Evolutionary conservation across 2,797 vertebrate genomes (phyloP).

Genomic region (Thunnus albacares): DNA sequence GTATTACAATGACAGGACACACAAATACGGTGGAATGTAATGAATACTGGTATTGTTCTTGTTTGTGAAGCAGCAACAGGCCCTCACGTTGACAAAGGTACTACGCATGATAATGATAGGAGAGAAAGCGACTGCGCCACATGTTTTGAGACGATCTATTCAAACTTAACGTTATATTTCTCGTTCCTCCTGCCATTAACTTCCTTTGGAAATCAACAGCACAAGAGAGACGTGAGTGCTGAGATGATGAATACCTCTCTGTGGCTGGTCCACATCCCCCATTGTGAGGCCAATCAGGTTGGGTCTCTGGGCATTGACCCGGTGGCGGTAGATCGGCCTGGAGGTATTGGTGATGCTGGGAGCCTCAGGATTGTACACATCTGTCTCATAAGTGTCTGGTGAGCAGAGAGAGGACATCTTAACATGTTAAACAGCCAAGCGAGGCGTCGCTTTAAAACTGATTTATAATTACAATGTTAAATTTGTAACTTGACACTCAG

Average conservation of each 20-base stretch:
- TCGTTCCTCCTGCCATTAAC: background rate
- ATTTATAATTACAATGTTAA: background rate
- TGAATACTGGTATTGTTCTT: background rate
- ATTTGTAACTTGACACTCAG: background rate
- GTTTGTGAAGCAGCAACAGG: background rate
- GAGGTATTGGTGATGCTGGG: slow-evolving; percentile 96
- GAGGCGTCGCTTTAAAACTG: background rate
- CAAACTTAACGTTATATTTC: background rate
- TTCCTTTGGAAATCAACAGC: too few species aligned
- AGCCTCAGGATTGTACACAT: slow-evolving; percentile 98
- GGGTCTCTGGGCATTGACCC: slow-evolving; percentile 95
- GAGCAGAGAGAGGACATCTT: slow-evolving; percentile 21
- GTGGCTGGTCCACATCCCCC: slow-evolving; percentile 93
- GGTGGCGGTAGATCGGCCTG: slow-evolving; percentile 94
- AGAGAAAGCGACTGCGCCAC: background rate
- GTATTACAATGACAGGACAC: background rate
- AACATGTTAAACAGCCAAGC: background rate
- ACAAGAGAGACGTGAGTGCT: background rate
- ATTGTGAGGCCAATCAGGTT: slow-evolving; percentile 98
- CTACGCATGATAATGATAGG: background rate
- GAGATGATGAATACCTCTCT: slow-evolving; percentile 88
- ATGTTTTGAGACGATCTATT: slow-evolving; percentile 16
- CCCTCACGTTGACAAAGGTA: background rate
- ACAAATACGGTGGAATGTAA: background rate
- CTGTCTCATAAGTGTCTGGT: slow-evolving; percentile 93